A percentile compares a stretch with the other conserved stretches of the same genome.
These are phyloP conservation scores for Gephyroberyx darwinii DNA, from an alignment of 2,797 vertebrate species.

Conservation along the genomic window DNA sequence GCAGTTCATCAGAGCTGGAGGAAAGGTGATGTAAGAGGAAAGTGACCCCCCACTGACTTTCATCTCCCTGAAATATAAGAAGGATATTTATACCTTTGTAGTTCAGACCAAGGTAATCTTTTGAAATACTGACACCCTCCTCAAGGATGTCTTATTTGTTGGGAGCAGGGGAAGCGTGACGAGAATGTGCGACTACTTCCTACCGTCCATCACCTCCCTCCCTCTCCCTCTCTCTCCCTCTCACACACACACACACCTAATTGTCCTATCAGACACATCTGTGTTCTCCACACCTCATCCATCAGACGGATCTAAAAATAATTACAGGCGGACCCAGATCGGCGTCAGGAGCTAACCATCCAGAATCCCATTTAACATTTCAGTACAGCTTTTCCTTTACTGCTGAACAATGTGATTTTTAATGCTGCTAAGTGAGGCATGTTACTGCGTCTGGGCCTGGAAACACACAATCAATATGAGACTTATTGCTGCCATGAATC, in stretches of 20 bases:
- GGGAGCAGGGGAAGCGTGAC: slow-evolving; percentile 22
- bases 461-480: slow-evolving; percentile 59
- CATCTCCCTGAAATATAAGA: background rate
- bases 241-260: slow-evolving; percentile 15
- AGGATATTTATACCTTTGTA: background rate
- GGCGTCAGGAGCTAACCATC: background rate
- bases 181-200: background rate
- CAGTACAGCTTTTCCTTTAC: background rate
- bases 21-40: too few relatives aligned
- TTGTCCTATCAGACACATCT: slow-evolving; percentile 61
- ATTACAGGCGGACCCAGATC: slow-evolving; percentile 37
- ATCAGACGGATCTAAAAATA: slow-evolving; percentile 55
- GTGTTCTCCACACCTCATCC: slow-evolving; percentile 50
- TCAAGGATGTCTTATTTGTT: slow-evolving; percentile 26
- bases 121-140: background rate
- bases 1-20: background rate
- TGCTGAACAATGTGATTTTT: slow-evolving; percentile 34
- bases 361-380: background rate
- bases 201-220: background rate
- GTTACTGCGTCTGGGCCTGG: slow-evolving; percentile 38
- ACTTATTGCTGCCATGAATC: slow-evolving; percentile 43
- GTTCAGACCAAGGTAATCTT: slow-evolving; percentile 13
- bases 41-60: background rate
- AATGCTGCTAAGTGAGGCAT: slow-evolving; percentile 30
- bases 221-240: slow-evolving; percentile 6